Evolutionary conservation across 2,888 invertebrate genomes (phyloP), one percentile per base, ranked within the genome.

Genomic region (Heliconius ismenius): DNA sequence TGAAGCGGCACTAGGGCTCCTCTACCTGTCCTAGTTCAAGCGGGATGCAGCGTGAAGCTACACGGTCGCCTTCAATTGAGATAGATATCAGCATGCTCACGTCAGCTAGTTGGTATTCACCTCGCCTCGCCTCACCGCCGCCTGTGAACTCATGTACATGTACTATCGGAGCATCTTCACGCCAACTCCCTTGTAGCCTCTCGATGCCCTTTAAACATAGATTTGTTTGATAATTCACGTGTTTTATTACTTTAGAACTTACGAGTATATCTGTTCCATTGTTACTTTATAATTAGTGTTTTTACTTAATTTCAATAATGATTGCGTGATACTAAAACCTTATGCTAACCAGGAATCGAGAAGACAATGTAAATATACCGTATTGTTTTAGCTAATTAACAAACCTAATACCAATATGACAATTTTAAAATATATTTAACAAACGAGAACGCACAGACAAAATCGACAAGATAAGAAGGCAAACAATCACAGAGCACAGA

Each of bases 161-260:
- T 28, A 32, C 32, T 58, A 70, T 58, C 54, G 54, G 32, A 70
- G 7, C 70, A 70, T 70, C 70, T 70, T 58, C 70, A 70, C 32
- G 70, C 70, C 70, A 32, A 70, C 70, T 58, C 13, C n/a, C 7
- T 32, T 49, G 21, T 54, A n/a, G 54, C 54, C 54, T 54, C 9
- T 49, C 13, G n/a, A 3, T 32, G 70, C 58, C 70, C 70, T 58
- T 69, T 58, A 32, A 70, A 70, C 32, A 32, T 54, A 58, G 69
- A 58, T 70, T 70, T 32, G 32, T 32, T 70, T 32, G 54, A 70
- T 54, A 70, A 58, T 70, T 6, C 32, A 1, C 13, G 21, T 58
- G 28, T 58, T n/a, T 13, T 70, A 24, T 28, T 54, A 69, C 54
- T 54, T 54, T 54, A 3, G 54, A 21, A 54, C 3, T n/a, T 54